Base-by-base conservation (phyloP, 2,797 vertebrate species). In the Xerus rutilus region DNA sequence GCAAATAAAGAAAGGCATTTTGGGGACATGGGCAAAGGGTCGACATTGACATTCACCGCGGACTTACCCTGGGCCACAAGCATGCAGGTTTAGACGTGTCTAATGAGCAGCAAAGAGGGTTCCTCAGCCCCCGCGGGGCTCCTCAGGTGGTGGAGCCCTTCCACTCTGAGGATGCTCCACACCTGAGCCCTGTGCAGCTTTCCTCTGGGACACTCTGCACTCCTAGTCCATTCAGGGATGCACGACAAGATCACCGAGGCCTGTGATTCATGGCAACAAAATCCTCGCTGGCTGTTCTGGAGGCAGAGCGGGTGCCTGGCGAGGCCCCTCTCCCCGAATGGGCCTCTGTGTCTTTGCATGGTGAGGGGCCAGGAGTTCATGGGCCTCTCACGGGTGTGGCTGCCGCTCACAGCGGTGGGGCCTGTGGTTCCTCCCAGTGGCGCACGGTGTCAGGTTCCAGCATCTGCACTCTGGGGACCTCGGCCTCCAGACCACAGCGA, bases 401-500 rank as follows among this genome's bases (percentile, higher is more conserved):
- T 6, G 32, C 52, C 39, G 2, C 7, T 43, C 43, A 30, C 47
- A 17, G 35, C 78, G 18, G 8, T 4, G 10, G 23, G 62, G 23
- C 12, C 83, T 12, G 21, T 7, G 10, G 43, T 8, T 15, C 54
- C 64, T n/a, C 13, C 18, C 2, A 18, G 14, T 35, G 30, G 3
- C 4, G 7, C 10, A 18, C 45, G 9, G 76, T 21, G 20, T 8
- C 11, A n/a, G 32, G 13, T 47, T 54, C 13, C 13, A 72, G 10
- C 57, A 0, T 2, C 0, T 6, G 45, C n/a, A 7, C 39, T 52
- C 18, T 15, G 57, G 45, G 47, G 7, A 0, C 23, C 47, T 8
- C 25, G 25, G 30, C 14, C 6, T n/a, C 10, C 18, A 72, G 69
- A 59, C 77, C 7, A 0, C 9, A 59, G 25, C 30, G 21, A 39